Evolutionary conservation across 64 coral and sea anemone species (phyloP).

Genomic region (Acropora tenuis): DNA sequence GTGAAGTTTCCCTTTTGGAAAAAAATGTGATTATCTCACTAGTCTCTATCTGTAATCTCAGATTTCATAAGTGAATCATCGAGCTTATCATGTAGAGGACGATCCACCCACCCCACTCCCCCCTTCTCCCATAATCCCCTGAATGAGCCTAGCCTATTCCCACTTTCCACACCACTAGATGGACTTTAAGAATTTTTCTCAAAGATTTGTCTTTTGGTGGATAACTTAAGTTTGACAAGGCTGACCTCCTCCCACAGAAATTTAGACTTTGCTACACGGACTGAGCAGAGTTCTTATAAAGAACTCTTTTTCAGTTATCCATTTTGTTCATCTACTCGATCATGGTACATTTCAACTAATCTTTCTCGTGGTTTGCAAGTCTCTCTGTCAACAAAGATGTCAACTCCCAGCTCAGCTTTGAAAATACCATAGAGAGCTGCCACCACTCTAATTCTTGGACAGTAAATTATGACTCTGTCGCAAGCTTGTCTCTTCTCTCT

Average conservation of each 20-base stretch:
- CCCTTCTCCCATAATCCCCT: not conserved
- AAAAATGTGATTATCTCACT: not conserved
- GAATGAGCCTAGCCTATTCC: not conserved
- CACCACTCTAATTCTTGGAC: not conserved
- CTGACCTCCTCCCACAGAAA: not conserved
- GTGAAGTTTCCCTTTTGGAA: not conserved
- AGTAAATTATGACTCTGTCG: not conserved
- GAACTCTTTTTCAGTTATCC: not conserved
- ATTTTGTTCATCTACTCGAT: slow-evolving; percentile 17
- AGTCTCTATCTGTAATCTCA: not conserved
- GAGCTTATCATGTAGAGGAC: not conserved
- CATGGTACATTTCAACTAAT: slow-evolving; percentile 22
- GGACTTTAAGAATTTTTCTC: not conserved
- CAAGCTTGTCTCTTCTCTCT: not conserved
- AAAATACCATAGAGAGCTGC: not conserved
- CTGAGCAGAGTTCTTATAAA: not conserved
- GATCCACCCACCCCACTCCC: too few relatives aligned
- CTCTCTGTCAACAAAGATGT: not conserved
- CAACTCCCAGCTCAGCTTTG: not conserved
- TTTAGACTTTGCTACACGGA: not conserved
- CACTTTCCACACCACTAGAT: not conserved
- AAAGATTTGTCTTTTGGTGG: not conserved
- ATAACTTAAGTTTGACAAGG: not conserved
- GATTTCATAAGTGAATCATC: not conserved
- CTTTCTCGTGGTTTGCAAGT: not conserved